Percentiles rank a stretch among this genome's conserved stretches.
Conservation (phyloP, 2,888 invertebrate genomes). For the Pyrgus malvae region DNA sequence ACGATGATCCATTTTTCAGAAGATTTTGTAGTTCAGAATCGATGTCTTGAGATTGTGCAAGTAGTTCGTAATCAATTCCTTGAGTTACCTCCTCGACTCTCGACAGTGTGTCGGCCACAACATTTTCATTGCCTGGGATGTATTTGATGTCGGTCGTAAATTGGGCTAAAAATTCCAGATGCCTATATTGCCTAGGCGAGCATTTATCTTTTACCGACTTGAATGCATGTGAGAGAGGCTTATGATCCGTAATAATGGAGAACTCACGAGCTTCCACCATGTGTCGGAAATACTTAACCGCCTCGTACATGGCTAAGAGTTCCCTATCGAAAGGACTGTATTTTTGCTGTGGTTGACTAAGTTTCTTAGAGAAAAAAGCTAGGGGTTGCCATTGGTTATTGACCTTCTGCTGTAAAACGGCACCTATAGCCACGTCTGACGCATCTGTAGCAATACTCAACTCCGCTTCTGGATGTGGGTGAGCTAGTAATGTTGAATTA, state of each 20-base stretch:
- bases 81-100: neutral
- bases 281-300: conserved; percentile 47
- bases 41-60: conserved; percentile 22
- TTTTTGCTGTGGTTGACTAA: conserved; percentile 43
- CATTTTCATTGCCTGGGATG: conserved; percentile 25
- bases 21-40: neutral
- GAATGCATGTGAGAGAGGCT: conserved; percentile 42
- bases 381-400: conserved; percentile 44
- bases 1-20: neutral
- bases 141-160: conserved; percentile 28
- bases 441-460: conserved; percentile 45
- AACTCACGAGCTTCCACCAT: conserved; percentile 51
- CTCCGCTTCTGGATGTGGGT: conserved; percentile 38
- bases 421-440: conserved; percentile 47
- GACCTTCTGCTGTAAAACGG: conserved; percentile 45
- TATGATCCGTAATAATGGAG: conserved; percentile 36
- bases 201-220: conserved; percentile 26
- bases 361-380: conserved; percentile 50
- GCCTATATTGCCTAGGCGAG: too few species aligned
- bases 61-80: conserved; percentile 19
- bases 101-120: neutral
- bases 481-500: conserved; percentile 40
- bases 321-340: conserved; percentile 47
- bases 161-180: conserved; percentile 34
- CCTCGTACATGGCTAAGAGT: conserved; percentile 38